Percentiles rank a stretch among this genome's conserved stretches.
Conservation (phyloP, 2,888 invertebrate species). For the Eledona agricola region DNA sequence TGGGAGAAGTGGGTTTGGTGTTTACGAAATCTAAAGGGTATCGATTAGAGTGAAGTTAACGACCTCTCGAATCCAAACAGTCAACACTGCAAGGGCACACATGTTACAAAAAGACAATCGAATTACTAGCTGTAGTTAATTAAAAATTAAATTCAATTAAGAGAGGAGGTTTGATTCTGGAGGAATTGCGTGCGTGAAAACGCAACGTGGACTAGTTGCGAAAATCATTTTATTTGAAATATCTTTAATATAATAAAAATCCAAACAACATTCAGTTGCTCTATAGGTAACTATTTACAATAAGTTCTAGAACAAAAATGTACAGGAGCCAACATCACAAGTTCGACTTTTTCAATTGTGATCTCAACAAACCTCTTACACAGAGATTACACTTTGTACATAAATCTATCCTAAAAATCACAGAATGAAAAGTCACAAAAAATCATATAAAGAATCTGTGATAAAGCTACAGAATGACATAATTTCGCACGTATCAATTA, state of each 20-base stretch:
- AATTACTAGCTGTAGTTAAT: too few species aligned
- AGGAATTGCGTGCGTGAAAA: too few species aligned
- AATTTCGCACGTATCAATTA: constrained; percentile 40
- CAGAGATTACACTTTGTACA: constrained; percentile 51
- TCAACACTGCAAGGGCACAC: too few species aligned
- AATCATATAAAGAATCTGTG: constrained; percentile 52
- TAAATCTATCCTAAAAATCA: constrained; percentile 58
- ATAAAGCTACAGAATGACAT: constrained; percentile 42
- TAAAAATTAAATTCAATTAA: too few species aligned
- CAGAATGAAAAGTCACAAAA: constrained; percentile 60
- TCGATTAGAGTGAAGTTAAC: too few species aligned
- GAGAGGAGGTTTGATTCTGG: too few species aligned
- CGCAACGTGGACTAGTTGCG: too few species aligned
- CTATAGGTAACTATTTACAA: constrained; percentile 61
- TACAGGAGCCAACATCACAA: constrained; percentile 50
- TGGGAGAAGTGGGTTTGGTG: too few species aligned
- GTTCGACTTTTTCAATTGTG: constrained; percentile 38
- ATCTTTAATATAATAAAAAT: constrained; percentile 55
- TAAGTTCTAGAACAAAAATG: constrained; percentile 57
- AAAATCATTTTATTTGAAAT: constrained; percentile 52
- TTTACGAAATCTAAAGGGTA: too few species aligned
- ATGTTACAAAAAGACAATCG: too few species aligned
- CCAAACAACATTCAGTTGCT: constrained; percentile 58
- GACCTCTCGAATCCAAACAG: too few species aligned
- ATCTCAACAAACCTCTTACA: constrained; percentile 41